phyloP scores from a whole-genome alignment of 2,797 vertebrate species.

The Pipistrellus pygmaeus region DNA sequence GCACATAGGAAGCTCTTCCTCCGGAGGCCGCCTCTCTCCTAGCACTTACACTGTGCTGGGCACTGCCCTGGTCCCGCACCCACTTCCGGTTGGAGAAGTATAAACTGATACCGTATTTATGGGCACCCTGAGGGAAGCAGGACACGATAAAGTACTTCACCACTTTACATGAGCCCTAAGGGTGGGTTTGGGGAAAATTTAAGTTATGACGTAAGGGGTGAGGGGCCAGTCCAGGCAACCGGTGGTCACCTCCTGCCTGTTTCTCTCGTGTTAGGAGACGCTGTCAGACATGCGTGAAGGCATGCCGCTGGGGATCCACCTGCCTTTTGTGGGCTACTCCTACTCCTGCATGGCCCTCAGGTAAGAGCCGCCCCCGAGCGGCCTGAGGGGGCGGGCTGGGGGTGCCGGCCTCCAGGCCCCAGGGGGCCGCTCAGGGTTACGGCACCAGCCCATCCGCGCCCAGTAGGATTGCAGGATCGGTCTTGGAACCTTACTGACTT shows the following conservation, averaged over 20 bases:
- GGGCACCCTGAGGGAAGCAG: background rate
- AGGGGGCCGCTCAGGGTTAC: background rate
- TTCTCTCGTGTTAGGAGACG: conserved; percentile 79
- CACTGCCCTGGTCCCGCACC: background rate
- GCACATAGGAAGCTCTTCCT: background rate
- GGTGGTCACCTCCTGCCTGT: background rate
- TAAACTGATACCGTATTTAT: background rate
- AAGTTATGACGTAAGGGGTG: background rate
- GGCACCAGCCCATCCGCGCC: fast-evolving
- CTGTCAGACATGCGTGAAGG: conserved; percentile 82
- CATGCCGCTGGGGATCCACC: conserved; percentile 83
- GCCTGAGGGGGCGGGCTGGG: background rate
- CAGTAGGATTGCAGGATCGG: background rate
- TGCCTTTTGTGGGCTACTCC: conserved; percentile 87
- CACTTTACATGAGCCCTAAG: background rate
- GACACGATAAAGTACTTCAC: background rate
- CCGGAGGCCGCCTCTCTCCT: background rate
- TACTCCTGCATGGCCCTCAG: conserved; percentile 80
- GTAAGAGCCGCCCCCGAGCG: conserved; percentile 33
- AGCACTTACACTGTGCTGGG: background rate
- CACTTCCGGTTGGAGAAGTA: background rate
- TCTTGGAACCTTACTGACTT: background rate
- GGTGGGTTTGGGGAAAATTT: background rate
- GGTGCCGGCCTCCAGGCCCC: background rate
- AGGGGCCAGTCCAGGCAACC: background rate